Evolutionary conservation across 2,113 vertebrate species (phyloP), one percentile per base, ranked within the genome.

Genomic region (Rhabdornis inornatus): DNA sequence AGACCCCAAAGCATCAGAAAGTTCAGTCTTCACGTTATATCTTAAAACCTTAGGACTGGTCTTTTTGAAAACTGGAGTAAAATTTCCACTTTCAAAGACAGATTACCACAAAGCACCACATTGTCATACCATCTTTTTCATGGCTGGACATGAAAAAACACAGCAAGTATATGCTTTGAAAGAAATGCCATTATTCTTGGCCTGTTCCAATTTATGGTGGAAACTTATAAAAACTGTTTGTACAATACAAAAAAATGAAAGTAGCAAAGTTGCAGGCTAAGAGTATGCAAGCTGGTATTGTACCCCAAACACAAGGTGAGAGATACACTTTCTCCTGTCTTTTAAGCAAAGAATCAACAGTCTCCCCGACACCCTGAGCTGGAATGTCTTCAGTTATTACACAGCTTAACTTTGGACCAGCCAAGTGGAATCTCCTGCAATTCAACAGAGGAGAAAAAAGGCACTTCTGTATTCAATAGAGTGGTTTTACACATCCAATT

Each of bases 211-310:
- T 27, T 45, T 55, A 52, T 11, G 11, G 15, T 31, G 31, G 35
- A 44, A 91, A 44, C 12, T 20, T 50, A 40, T 0, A 53, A 47
- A 63, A 83, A 60, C 10, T 27, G 14, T 27, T 81, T 47, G 35
- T 28, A 81, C 4, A 68, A 47, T 0, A 55, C 3, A 49, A 66
- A 55, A 70, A 37, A 30, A 3, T 0, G 0, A 8, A 60, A 77
- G 25, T 14, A 75, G 15, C 10, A 15, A 92, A 68, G 28, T 40
- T 64, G 33, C 40, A 79, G 33, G 16, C 39, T 40, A 70, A 50
- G 10, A 7, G 1, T 52, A 19, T 25, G 31, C 24, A 76, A 45
- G 25, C 37, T 80, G 31, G 35, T 70, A 42, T 3, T 81, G 30
- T 16, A 90, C 12, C 16, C 11, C 37, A 65, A 89, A 87, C 15